phyloP scores from a whole-genome alignment of 2,888 invertebrate species.

The Arenicola marina region DNA sequence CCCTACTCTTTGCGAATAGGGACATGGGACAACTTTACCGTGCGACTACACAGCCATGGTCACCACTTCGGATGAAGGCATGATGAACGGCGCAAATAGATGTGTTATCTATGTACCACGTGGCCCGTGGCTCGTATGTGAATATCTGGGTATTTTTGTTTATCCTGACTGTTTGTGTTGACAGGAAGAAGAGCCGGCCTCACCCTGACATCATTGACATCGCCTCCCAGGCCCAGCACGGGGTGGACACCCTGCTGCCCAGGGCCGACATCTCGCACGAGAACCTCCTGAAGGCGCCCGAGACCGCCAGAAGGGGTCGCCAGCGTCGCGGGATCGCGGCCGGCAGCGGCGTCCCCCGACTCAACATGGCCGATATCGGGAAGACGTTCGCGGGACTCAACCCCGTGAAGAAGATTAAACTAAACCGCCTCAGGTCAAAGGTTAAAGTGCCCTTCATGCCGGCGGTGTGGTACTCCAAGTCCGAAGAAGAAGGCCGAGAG shows the following conservation, averaged over 20 bases:
- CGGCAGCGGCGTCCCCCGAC: conserved; percentile 2
- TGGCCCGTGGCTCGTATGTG: too few relatives aligned
- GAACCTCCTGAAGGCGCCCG: not conserved
- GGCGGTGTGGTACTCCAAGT: conserved; percentile 16
- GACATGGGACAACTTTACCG: too few relatives aligned
- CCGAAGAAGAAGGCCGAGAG: conserved; percentile 3
- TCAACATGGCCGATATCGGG: conserved; percentile 11
- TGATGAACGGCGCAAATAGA: too few relatives aligned
- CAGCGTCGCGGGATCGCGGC: too few relatives aligned
- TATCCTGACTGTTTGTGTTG: not conserved
- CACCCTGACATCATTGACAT: conserved; percentile 52
- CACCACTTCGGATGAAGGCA: too few relatives aligned
- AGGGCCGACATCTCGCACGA: not conserved
- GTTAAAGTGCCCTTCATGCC: conserved; percentile 10
- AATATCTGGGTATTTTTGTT: too few relatives aligned
- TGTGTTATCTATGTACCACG: too few relatives aligned
- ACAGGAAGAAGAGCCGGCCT: conserved; percentile 46
- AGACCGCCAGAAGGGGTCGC: too few relatives aligned
- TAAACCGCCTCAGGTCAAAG: conserved; percentile 14
- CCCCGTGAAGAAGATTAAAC: conserved; percentile 63
- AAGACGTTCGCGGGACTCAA: conserved; percentile 76
- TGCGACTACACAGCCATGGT: too few relatives aligned
- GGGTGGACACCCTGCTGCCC: conserved; percentile 7
- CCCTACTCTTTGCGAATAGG: too few relatives aligned
- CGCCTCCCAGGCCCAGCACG: conserved; percentile 42